These are phyloP conservation scores for Scomber japonicus DNA, from an alignment of 2,113 vertebrate species.

Conservation along the genomic window DNA sequence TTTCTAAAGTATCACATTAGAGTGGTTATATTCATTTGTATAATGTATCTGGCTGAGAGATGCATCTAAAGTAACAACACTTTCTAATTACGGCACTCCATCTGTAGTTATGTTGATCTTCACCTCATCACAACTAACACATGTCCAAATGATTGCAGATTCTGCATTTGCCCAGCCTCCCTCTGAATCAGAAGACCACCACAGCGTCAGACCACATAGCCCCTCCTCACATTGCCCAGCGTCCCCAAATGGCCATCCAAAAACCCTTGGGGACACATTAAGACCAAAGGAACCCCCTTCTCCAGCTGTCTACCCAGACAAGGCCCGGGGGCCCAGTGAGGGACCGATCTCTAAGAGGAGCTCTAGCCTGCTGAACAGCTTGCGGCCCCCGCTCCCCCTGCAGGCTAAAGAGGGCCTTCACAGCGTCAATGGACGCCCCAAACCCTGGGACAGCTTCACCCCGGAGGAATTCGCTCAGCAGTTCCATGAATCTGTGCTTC, in stretches of 20 bases:
- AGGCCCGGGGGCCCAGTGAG: constrained; percentile 85
- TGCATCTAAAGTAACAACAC: neutral
- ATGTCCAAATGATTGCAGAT: constrained; percentile 71
- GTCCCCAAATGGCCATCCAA: constrained; percentile 84
- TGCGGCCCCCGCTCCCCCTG: constrained; percentile 85
- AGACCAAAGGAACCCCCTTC: constrained; percentile 86
- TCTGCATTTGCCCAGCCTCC: constrained; percentile 80
- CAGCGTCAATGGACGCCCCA: constrained; percentile 92
- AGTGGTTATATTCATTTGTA: constrained; percentile 3
- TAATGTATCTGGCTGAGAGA: neutral
- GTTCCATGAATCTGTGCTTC: constrained; percentile 98
- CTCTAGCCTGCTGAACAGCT: constrained; percentile 91
- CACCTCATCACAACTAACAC: constrained; percentile 51
- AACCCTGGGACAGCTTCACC: constrained; percentile 95
- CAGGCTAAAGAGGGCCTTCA: constrained; percentile 90
- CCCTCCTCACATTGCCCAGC: constrained; percentile 75
- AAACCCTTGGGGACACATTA: constrained; percentile 85
- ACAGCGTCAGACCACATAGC: constrained; percentile 79
- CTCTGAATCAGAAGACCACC: constrained; percentile 85
- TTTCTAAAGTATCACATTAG: neutral
- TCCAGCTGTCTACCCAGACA: constrained; percentile 84
- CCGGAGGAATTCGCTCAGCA: constrained; percentile 98
- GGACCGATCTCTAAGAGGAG: constrained; percentile 86
- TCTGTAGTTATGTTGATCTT: constrained; percentile 25
- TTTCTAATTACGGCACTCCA: neutral